Percentiles rank a stretch among this genome's conserved stretches.
These are phyloP conservation scores for Ceyx cyanopectus DNA, from an alignment of 2,113 vertebrate genomes.

Conservation along the genomic window DNA sequence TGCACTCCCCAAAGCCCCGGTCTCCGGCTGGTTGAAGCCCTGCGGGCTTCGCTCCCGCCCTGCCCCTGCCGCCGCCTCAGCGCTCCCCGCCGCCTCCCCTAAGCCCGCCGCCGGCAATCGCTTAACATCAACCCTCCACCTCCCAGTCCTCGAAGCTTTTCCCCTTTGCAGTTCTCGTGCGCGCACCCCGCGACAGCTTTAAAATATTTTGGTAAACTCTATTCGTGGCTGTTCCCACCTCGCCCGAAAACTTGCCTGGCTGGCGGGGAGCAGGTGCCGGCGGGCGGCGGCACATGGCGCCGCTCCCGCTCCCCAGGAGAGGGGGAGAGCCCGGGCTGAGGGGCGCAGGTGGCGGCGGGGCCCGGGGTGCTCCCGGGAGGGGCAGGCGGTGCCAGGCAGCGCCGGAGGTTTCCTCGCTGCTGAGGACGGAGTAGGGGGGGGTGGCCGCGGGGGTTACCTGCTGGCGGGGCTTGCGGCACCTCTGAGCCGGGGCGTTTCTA, in stretches of 20 bases:
- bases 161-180: background rate
- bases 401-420: background rate
- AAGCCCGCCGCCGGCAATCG: background rate
- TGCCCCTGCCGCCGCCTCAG: background rate
- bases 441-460: background rate
- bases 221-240: background rate
- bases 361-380: background rate
- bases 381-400: background rate
- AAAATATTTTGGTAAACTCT: constrained; percentile 41
- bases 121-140: background rate
- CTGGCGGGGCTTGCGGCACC: background rate
- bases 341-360: background rate
- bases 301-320: background rate
- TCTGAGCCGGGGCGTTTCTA: background rate
- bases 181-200: background rate
- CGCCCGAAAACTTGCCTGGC: constrained; percentile 4
- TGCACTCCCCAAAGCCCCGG: background rate
- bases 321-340: background rate
- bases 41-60: background rate
- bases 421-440: background rate
- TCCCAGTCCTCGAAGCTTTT: background rate
- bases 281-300: background rate
- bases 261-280: background rate
- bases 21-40: background rate
- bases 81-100: background rate